Conservation (phyloP, 2,797 vertebrate genomes). For the Argentina silus region DNA sequence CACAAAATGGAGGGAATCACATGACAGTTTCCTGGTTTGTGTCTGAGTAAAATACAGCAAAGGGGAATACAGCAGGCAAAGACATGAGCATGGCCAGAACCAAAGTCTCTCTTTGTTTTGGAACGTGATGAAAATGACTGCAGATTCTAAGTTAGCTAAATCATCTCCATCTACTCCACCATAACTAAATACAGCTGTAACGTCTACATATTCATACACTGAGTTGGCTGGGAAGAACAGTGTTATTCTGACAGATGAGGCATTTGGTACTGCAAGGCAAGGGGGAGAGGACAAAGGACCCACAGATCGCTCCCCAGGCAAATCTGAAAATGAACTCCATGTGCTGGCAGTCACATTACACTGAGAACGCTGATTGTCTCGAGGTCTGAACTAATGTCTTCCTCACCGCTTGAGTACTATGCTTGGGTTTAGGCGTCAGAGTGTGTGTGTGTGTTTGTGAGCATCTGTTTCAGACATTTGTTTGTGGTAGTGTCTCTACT, state of each 20-base stretch:
- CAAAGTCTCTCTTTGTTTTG: slow-evolving; percentile 37
- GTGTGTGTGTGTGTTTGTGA: neutral
- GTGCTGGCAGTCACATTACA: slow-evolving; percentile 43
- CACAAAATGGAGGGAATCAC: slow-evolving; percentile 58
- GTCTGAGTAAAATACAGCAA: slow-evolving; percentile 15
- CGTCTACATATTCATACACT: slow-evolving; percentile 38
- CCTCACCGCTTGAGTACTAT: slow-evolving; percentile 40
- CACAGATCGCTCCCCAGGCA: slow-evolving; percentile 33
- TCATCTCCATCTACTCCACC: slow-evolving; percentile 30
- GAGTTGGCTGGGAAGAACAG: slow-evolving; percentile 51
- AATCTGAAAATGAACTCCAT: slow-evolving; percentile 48
- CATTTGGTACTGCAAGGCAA: slow-evolving; percentile 17
- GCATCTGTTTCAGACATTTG: slow-evolving; percentile 33
- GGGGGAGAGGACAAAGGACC: slow-evolving; percentile 51
- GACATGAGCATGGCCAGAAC: neutral
- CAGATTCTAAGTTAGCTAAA: slow-evolving; percentile 34
- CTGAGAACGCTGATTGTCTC: slow-evolving; percentile 51
- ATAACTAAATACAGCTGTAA: slow-evolving; percentile 47
- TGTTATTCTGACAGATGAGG: slow-evolving; percentile 40
- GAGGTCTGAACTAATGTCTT: slow-evolving; percentile 55
- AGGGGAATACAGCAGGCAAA: slow-evolving; percentile 48
- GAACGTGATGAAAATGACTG: slow-evolving; percentile 33
- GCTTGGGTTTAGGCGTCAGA: neutral
- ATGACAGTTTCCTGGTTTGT: slow-evolving; percentile 44
- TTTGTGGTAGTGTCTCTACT: slow-evolving; percentile 23